phyloP scores from a whole-genome alignment of 2,113 vertebrate species.

The Cromileptes altivelis region DNA sequence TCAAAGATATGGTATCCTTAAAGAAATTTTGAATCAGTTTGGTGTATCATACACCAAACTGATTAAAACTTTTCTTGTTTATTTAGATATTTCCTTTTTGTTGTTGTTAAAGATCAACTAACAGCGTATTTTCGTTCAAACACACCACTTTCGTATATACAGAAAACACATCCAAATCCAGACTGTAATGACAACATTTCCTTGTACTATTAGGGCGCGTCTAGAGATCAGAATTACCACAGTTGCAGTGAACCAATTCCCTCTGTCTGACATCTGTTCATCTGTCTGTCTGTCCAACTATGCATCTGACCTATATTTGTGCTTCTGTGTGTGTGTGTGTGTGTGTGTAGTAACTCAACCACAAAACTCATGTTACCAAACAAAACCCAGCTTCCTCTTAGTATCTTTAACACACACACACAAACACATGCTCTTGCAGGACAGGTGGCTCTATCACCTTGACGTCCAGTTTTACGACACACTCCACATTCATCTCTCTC shows the following conservation, averaged over 20 bases:
- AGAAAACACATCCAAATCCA: too few species aligned
- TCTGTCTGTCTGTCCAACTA: not conserved
- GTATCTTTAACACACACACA: constrained; percentile 14
- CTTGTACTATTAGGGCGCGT: too few species aligned
- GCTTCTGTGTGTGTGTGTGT: constrained; percentile 14
- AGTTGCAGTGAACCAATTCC: not conserved
- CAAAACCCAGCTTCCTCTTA: constrained; percentile 23
- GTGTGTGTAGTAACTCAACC: constrained; percentile 27
- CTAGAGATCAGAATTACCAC: too few species aligned
- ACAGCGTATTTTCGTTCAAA: too few species aligned
- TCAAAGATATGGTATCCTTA: too few species aligned
- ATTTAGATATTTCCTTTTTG: too few species aligned
- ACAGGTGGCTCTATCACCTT: constrained; percentile 74
- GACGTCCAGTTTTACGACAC: constrained; percentile 61
- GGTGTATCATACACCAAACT: too few species aligned
- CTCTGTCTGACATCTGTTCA: not conserved
- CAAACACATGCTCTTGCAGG: constrained; percentile 3
- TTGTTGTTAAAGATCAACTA: too few species aligned
- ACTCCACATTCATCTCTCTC: constrained; percentile 41
- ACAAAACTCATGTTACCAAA: constrained; percentile 48
- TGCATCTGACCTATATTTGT: constrained; percentile 42
- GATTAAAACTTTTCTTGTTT: too few species aligned
- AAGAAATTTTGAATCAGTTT: too few species aligned
- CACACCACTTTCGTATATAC: too few species aligned
- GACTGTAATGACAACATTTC: too few species aligned